Evolutionary conservation across 2,113 vertebrate genomes (phyloP), one percentile per base, ranked within the genome.

Genomic region (Aleadryas rufinucha): DNA sequence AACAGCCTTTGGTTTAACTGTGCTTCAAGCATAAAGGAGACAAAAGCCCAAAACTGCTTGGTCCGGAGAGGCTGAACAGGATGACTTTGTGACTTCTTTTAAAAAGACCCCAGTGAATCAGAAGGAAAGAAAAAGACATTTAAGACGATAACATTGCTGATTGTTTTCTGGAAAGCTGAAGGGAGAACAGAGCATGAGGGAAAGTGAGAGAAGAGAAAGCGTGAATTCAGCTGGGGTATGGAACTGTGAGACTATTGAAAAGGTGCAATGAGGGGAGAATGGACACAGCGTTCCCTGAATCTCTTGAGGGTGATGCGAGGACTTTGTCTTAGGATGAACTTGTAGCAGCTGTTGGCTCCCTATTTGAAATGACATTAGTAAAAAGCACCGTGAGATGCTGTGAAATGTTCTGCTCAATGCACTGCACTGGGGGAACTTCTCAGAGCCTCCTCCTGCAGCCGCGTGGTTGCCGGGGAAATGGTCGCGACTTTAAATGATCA

Each of bases 21-120:
- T 49, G 70, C 68, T 90, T 74, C 81, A 22, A 84, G 80, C 56
- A 90, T 94, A 87, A 95, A 87, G 77, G 82, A 95, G 78, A 94
- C 93, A 95, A 94, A 96, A 93, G 81, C 91, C 87, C 84, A 33
- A 83, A 87, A 57, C 79, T 15, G 49, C 85, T 61, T 41, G 49
- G 75, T 87, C 71, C 63, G 35, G 79, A 89, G 72, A 92, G 56
- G 37, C 63, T 83, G 68, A 94, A 94, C 82, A 39, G 79, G 84
- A 87, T 83, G 77, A 95, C 88, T 95, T 83, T 94, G 82, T 91
- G 75, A 54, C 47, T 91, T 91, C 24, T 86, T 93, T 66, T 57
- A 41, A 47, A 56, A 60, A 88, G 79, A 80, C 11, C 19, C 56
- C 33, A 81, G 84, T 49, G 65, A 85, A 94, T 80, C 42, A 33